Conservation (phyloP, 2,888 invertebrate species). For the Watsonalla binaria region DNA sequence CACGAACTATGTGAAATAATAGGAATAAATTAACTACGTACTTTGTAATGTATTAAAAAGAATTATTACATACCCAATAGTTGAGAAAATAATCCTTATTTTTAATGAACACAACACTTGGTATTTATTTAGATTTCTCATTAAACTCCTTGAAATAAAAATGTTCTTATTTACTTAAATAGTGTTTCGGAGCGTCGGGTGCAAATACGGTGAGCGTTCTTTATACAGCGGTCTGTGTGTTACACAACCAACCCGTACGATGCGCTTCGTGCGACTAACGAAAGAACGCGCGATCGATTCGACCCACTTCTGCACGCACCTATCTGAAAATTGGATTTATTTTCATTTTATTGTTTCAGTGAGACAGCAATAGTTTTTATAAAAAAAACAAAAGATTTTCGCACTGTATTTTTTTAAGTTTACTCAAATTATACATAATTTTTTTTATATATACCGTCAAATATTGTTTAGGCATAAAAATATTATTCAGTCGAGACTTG, state of each 20-base stretch:
- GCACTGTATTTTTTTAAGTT: too few species aligned
- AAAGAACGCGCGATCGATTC: not conserved
- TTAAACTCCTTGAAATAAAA: not conserved
- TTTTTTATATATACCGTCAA: too few species aligned
- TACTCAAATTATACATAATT: too few species aligned
- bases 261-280: not conserved
- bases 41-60: too few species aligned
- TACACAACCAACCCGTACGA: not conserved
- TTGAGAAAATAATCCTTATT: not conserved
- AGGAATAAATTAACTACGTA: too few species aligned
- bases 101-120: not conserved
- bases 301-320: not conserved
- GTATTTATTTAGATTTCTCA: not conserved
- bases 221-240: not conserved
- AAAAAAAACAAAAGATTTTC: too few species aligned
- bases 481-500: too few species aligned
- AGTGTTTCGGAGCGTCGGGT: not conserved
- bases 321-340: not conserved
- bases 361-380: too few species aligned
- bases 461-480: too few species aligned
- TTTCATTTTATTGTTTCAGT: too few species aligned
- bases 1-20: too few species aligned
- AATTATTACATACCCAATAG: too few species aligned
- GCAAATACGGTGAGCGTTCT: not conserved
- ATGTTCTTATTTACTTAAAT: not conserved